A percentile compares a stretch with the other conserved stretches of the same genome.
phyloP scores from a whole-genome alignment of 2,888 invertebrate genomes.

The Agrotis exclamationis region DNA sequence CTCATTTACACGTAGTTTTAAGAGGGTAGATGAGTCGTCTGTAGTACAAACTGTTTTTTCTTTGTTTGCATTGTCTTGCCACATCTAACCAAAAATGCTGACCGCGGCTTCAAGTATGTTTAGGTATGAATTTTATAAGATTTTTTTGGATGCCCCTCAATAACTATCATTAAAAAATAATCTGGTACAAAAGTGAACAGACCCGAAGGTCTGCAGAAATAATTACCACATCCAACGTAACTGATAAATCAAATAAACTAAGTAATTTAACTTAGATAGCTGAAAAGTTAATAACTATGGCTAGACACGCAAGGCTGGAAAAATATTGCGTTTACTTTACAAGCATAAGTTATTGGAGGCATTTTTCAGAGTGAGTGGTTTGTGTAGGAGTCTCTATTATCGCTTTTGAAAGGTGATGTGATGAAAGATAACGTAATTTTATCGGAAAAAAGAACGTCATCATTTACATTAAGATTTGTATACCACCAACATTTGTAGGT shows the following conservation, averaged over 20 bases:
- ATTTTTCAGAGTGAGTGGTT: constrained; percentile 25
- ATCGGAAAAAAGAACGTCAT: not conserved
- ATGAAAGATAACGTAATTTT: not conserved
- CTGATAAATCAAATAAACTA: constrained; percentile 50
- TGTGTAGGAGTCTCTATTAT: constrained; percentile 21
- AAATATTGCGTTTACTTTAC: constrained; percentile 47
- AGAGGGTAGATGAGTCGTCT: not conserved
- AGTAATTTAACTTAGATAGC: constrained; percentile 43
- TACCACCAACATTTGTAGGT: not conserved
- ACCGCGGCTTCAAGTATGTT: too few species aligned
- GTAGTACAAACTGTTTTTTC: not conserved
- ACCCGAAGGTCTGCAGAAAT: constrained; percentile 49
- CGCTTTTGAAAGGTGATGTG: not conserved
- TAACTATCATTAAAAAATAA: constrained; percentile 11
- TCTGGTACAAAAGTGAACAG: constrained; percentile 36
- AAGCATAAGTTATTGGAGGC: constrained; percentile 41
- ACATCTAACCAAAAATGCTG: too few species aligned
- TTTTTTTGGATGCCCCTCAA: too few species aligned
- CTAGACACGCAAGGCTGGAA: constrained; percentile 45
- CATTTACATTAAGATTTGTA: not conserved
- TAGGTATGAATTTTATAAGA: too few species aligned
- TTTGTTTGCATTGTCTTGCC: not conserved
- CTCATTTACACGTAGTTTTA: constrained; percentile 26
- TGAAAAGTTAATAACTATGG: constrained; percentile 52
- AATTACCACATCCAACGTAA: constrained; percentile 38